Evolutionary conservation across 2,797 vertebrate genomes (phyloP).

Genomic region (Sciaenops ocellatus): DNA sequence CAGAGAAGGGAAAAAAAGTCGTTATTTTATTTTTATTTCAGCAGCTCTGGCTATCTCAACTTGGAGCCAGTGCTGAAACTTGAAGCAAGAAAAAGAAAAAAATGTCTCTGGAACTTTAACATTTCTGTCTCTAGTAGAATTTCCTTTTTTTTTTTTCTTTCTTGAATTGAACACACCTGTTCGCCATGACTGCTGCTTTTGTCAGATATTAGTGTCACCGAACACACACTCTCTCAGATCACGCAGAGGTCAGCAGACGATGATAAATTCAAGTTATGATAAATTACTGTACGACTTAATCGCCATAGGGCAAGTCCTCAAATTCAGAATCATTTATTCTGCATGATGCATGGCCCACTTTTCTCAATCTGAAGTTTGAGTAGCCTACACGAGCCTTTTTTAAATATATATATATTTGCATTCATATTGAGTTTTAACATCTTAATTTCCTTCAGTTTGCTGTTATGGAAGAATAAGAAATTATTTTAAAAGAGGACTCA

Average conservation of each 20-base stretch:
- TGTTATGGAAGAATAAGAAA: not conserved
- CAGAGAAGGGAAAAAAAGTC: slow-evolving; percentile 24
- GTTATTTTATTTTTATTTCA: slow-evolving; percentile 46
- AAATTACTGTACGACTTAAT: slow-evolving; percentile 84
- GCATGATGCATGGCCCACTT: slow-evolving; percentile 84
- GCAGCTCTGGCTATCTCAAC: slow-evolving; percentile 23
- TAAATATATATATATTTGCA: not conserved
- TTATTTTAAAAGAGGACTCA: not conserved
- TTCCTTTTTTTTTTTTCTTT: not conserved
- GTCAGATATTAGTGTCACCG: slow-evolving; percentile 7
- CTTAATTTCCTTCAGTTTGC: not conserved
- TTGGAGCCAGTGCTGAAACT: slow-evolving; percentile 19
- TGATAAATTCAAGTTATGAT: slow-evolving; percentile 85
- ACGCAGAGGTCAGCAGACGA: slow-evolving; percentile 37
- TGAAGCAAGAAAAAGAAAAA: not conserved
- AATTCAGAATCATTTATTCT: slow-evolving; percentile 92
- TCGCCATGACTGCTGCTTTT: slow-evolving; percentile 18
- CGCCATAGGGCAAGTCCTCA: slow-evolving; percentile 90
- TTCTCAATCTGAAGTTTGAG: slow-evolving; percentile 11
- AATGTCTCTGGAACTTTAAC: not conserved
- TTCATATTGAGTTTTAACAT: not conserved
- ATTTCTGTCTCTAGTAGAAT: not conserved
- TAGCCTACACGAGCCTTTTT: not conserved
- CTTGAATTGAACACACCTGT: slow-evolving; percentile 45
- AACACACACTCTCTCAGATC: slow-evolving; percentile 6